These are phyloP conservation scores for Dolomedes plantarius DNA, from an alignment of 2,888 invertebrate genomes.

Conservation along the genomic window DNA sequence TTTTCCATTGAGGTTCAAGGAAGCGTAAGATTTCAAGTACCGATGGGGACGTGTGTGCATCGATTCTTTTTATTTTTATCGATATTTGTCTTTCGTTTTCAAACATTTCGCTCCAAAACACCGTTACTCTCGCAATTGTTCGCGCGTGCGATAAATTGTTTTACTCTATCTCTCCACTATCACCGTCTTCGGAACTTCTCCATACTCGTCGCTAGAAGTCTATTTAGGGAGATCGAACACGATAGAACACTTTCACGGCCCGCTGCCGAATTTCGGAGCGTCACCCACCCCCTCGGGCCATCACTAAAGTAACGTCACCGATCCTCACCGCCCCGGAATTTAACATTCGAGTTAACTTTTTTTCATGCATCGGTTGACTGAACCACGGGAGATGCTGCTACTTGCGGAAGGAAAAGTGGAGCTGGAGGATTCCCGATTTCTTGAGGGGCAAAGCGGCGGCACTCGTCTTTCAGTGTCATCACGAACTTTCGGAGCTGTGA, in stretches of 20 bases:
- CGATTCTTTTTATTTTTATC: too few species aligned
- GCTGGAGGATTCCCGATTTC: neutral
- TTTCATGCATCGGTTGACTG: neutral
- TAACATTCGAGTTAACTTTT: neutral
- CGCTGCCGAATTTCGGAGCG: neutral
- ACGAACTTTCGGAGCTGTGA: neutral
- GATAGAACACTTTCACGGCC: constrained; percentile 1
- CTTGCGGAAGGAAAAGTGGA: neutral
- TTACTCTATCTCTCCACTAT: neutral
- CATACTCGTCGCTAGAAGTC: neutral
- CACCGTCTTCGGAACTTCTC: too few species aligned
- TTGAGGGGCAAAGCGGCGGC: neutral
- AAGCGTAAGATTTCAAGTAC: too few species aligned
- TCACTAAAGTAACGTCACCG: neutral
- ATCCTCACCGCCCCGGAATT: neutral
- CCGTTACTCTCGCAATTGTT: neutral
- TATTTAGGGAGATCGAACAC: neutral
- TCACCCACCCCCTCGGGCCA: neutral
- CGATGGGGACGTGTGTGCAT: too few species aligned
- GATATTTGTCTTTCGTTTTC: too few species aligned
- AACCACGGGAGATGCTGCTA: neutral
- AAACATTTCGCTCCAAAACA: too few species aligned
- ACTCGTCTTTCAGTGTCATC: neutral
- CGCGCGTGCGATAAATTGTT: neutral
- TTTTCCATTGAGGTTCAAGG: too few species aligned